These are phyloP conservation scores for Sitta europaea DNA, from an alignment of 2,113 vertebrate genomes.

Conservation along the genomic window DNA sequence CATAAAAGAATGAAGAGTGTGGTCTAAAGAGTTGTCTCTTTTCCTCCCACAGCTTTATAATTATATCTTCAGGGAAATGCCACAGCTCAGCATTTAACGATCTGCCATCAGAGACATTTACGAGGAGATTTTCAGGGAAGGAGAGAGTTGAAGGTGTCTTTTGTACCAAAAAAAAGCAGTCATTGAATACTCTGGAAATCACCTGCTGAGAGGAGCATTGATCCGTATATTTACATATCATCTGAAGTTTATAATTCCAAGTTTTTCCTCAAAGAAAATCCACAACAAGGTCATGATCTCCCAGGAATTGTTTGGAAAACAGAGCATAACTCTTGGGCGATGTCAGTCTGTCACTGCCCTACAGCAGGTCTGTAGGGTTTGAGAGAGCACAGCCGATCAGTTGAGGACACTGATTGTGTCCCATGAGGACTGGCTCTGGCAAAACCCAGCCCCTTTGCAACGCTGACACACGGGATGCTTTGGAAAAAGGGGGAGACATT, in stretches of 20 bases:
- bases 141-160: constrained; percentile 24
- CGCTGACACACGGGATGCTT: fast-evolving
- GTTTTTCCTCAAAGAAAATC: background rate
- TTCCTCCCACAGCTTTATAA: constrained; percentile 51
- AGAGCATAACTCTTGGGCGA: background rate
- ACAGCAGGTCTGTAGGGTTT: background rate
- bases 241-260: background rate
- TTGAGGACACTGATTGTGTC: background rate
- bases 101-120: constrained; percentile 56
- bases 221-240: constrained; percentile 11
- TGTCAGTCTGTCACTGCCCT: background rate
- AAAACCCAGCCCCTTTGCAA: background rate
- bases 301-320: background rate
- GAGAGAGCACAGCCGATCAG: background rate
- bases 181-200: background rate
- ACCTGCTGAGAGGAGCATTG: background rate
- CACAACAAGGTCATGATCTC: background rate
- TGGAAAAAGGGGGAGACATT: background rate
- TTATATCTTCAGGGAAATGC: constrained; percentile 53
- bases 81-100: constrained; percentile 61
- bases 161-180: constrained; percentile 16
- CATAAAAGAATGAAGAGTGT: constrained; percentile 53
- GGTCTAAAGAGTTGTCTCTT: constrained; percentile 50
- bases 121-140: constrained; percentile 32
- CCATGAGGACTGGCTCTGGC: background rate